These are phyloP conservation scores for Fissipunctia ypsillon DNA, from an alignment of 2,888 invertebrate species.

Conservation along the genomic window DNA sequence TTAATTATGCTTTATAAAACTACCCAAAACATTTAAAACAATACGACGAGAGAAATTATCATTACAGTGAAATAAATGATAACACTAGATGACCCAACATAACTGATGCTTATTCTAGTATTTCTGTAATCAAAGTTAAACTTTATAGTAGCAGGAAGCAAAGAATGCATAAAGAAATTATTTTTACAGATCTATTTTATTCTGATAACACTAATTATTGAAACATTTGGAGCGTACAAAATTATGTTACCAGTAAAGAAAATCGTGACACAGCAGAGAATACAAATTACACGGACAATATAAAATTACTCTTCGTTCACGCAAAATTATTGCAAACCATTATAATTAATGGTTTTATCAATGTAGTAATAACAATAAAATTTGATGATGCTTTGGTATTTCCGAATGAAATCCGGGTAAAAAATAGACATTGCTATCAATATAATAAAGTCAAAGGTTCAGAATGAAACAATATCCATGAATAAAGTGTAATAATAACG, in stretches of 20 bases:
- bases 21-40: background rate
- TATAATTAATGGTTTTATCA: conserved; percentile 9
- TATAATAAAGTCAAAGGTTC: conserved; percentile 36
- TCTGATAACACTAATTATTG: background rate
- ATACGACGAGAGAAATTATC: background rate
- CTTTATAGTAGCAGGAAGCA: background rate
- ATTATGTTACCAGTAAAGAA: conserved; percentile 4
- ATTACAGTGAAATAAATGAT: background rate
- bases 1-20: background rate
- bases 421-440: conserved; percentile 16
- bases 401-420: background rate
- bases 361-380: conserved; percentile 33
- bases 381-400: background rate
- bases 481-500: background rate
- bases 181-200: background rate
- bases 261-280: conserved; percentile 15
- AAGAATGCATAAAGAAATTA: accelerated
- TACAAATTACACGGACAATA: conserved; percentile 17
- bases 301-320: conserved; percentile 37
- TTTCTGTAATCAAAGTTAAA: background rate
- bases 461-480: conserved; percentile 21
- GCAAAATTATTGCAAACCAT: conserved; percentile 36
- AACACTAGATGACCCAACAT: background rate
- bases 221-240: conserved; percentile 3
- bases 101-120: background rate